Percentiles rank a stretch among this genome's conserved stretches.
phyloP scores from a whole-genome alignment of 92 coral and sea anemone genomes.

The Actinostola sp. region DNA sequence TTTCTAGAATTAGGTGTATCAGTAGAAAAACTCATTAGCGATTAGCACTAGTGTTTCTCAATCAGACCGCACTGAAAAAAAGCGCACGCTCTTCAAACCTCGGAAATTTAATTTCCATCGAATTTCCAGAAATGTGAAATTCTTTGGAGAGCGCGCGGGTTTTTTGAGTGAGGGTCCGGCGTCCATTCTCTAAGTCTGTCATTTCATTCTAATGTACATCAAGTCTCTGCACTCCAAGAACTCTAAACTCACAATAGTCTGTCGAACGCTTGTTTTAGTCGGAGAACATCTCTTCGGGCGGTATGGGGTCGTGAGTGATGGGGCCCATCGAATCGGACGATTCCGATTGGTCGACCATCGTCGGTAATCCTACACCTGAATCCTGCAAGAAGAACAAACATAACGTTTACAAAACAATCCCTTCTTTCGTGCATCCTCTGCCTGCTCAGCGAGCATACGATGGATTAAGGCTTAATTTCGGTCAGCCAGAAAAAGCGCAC shows the following conservation, averaged over 20 bases:
- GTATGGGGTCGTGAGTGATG: slow-evolving; percentile 58
- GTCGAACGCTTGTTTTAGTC: slow-evolving; percentile 26
- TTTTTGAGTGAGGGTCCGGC: too few relatives aligned
- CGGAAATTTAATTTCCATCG: too few relatives aligned
- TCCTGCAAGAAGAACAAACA: slow-evolving; percentile 25
- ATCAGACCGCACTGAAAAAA: too few relatives aligned
- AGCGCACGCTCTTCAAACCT: too few relatives aligned
- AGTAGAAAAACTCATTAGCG: too few relatives aligned
- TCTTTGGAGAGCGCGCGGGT: too few relatives aligned
- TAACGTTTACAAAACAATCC: neutral
- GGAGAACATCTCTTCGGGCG: slow-evolving; percentile 71
- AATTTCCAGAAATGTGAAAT: too few relatives aligned
- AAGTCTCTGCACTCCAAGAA: neutral
- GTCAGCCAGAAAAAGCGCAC: too few relatives aligned
- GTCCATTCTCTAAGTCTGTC: slow-evolving; percentile 20
- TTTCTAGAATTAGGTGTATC: neutral
- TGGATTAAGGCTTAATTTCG: too few relatives aligned
- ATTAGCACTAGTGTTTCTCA: too few relatives aligned
- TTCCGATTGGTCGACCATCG: slow-evolving; percentile 53
- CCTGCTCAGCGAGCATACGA: too few relatives aligned
- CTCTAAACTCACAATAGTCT: slow-evolving; percentile 15
- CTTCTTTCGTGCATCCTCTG: too few relatives aligned
- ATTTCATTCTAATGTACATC: slow-evolving; percentile 19
- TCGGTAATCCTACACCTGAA: slow-evolving; percentile 48
- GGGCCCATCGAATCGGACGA: slow-evolving; percentile 24